Evolutionary conservation across 92 coral and sea anemone genomes (phyloP).

Genomic region (Chrysogorgia sp.): DNA sequence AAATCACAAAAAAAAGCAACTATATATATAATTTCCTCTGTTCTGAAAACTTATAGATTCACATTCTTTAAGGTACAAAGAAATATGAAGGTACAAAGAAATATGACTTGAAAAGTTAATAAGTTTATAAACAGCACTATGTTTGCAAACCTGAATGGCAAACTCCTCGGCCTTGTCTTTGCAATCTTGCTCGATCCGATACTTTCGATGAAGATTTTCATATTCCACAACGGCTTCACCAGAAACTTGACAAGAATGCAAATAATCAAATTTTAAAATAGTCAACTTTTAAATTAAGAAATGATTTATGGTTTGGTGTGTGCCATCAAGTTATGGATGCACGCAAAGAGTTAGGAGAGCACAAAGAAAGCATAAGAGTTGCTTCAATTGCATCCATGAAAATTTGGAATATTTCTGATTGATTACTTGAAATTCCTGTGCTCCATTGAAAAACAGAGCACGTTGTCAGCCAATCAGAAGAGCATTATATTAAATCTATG

Average conservation of each 20-base stretch:
- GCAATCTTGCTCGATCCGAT: slow-evolving; percentile 85
- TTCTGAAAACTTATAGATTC: not conserved
- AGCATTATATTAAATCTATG: no score
- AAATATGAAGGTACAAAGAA: not conserved
- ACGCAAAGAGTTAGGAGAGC: no score
- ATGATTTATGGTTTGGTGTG: no score
- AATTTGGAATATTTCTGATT: no score
- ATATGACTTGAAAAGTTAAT: not conserved
- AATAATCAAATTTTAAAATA: not conserved
- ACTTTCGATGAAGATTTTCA: slow-evolving; percentile 90
- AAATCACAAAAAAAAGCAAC: not conserved
- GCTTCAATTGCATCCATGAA: no score
- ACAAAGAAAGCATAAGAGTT: no score
- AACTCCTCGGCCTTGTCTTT: slow-evolving; percentile 94
- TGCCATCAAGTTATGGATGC: no score
- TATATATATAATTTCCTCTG: not conserved
- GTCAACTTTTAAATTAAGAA: no score
- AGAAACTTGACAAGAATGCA: slow-evolving; percentile 64
- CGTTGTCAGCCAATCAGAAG: no score
- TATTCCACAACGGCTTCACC: slow-evolving; percentile 86
- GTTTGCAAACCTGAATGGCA: slow-evolving; percentile 75
- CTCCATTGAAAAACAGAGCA: no score
- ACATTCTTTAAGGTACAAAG: not conserved
- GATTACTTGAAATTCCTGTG: no score
- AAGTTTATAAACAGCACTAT: not conserved